A percentile compares a stretch with the other conserved stretches of the same genome.
phyloP scores from a whole-genome alignment of 1,140 invertebrate species.

The Hycleus phaleratus region DNA sequence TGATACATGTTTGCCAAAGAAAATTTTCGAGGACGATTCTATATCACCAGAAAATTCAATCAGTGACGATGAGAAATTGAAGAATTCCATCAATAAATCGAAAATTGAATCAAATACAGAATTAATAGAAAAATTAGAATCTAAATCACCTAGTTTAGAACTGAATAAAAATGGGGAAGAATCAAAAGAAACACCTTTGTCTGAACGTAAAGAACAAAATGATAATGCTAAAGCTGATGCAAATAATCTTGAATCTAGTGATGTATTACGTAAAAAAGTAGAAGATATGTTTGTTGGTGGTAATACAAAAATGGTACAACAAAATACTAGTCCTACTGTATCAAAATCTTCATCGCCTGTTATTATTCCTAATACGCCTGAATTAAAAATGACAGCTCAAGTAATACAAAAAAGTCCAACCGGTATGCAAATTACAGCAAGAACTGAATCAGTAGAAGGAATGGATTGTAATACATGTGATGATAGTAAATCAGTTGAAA shows the following conservation, averaged over 20 bases:
- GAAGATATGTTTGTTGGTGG: no score
- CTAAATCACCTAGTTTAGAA: slow-evolving; percentile 9
- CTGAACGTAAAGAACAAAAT: not conserved
- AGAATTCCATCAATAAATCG: slow-evolving; percentile 33
- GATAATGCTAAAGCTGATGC: not conserved
- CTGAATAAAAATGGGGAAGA: slow-evolving; percentile 3
- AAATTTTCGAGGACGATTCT: slow-evolving; percentile 55
- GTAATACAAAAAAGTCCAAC: slow-evolving; percentile 29
- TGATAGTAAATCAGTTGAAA: slow-evolving; percentile 51
- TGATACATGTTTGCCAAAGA: slow-evolving; percentile 49
- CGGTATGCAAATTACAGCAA: slow-evolving; percentile 26
- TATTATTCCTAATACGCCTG: slow-evolving; percentile 32
- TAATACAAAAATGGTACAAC: slow-evolving; percentile 16
- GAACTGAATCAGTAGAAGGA: slow-evolving; percentile 26
- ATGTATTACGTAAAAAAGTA: no score
- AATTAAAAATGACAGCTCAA: slow-evolving; percentile 39
- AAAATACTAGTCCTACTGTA: slow-evolving; percentile 23
- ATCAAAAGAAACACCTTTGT: slow-evolving; percentile 1
- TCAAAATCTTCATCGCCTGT: slow-evolving; percentile 28
- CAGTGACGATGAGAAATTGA: slow-evolving; percentile 41
- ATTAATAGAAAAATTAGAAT: not conserved
- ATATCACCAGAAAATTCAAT: slow-evolving; percentile 49
- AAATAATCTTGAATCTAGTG: slow-evolving; percentile 14
- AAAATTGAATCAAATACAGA: slow-evolving; percentile 19
- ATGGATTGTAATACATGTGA: slow-evolving; percentile 41